Evolutionary conservation across 2,113 vertebrate genomes (phyloP), one percentile per base, ranked within the genome.

Genomic region (Acrocephalus kingi): DNA sequence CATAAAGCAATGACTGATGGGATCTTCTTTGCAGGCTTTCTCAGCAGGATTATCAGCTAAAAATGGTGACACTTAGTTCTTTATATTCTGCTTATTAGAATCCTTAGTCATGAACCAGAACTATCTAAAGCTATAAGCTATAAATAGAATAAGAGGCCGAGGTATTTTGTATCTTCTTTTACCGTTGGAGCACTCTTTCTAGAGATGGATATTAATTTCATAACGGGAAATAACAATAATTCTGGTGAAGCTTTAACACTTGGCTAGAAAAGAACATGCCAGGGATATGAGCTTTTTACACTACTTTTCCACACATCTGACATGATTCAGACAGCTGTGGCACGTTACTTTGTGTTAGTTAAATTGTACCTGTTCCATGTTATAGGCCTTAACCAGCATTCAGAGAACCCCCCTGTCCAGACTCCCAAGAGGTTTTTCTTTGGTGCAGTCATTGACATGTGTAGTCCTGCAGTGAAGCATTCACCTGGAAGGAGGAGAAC

Each of bases 361-460:
- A 46, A 90, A 73, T 72, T 75, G 45, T 55, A 9, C 84, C 84
- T 78, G 48, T 93, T 97, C 85, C 58, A 51, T 55, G 73, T 92
- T 79, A 62, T 84, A 97, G 98, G 96, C 43, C 79, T 28, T 72
- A 90, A 94, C 63, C 84, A 18, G 56, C 76, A 75, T 52, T 80
- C 97, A 52, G 84, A 97, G 37, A 62, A 90, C 6, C 95, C 93
- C 80, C 48, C 73, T 5, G 94, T 98, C 33, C 98, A 63, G 28
- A 99, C 99, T 88, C 99, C 99, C 28, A 98, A 98, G 96, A 98
- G 97, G 21, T 98, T 99, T 87, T 98, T 99, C 66, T 99, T 99
- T 74, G 99, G 99, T n/a, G 99, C 98, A 8, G 95, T 98, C 24
- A 91, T 67, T 63, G 96, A 92, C 21, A 12, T 15, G 3, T 45